These are phyloP conservation scores for Plumapathes pennacea DNA, from an alignment of 92 coral and sea anemone genomes.

Conservation along the genomic window DNA sequence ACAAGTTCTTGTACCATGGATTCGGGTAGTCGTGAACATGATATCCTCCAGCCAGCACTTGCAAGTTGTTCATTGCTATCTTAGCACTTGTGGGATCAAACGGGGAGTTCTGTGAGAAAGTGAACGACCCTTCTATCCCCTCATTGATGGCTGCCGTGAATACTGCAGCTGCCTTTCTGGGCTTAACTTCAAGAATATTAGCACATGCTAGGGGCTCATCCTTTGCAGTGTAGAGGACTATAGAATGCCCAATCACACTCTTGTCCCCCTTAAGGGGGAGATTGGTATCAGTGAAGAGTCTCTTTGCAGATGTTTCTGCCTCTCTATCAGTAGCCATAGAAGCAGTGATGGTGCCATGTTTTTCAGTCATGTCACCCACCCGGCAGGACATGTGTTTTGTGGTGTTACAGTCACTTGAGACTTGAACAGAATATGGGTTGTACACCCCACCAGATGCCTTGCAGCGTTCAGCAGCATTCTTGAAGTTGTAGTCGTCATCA, in stretches of 20 bases:
- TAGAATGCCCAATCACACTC: conserved; percentile 64
- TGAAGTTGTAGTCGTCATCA: conserved; percentile 10
- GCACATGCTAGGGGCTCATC: conserved; percentile 72
- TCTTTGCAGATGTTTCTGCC: conserved; percentile 48
- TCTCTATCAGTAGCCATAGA: conserved; percentile 60
- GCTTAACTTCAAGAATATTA: conserved; percentile 47
- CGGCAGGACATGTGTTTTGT: conserved; percentile 44
- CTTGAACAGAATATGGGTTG: conserved; percentile 36
- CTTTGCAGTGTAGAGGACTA: conserved; percentile 41
- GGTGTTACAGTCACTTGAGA: conserved; percentile 17
- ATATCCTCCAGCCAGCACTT: conserved; percentile 59
- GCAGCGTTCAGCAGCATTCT: conserved; percentile 29
- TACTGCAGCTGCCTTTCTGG: conserved; percentile 57
- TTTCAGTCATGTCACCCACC: conserved; percentile 55
- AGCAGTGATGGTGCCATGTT: conserved; percentile 49
- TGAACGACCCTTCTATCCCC: conserved; percentile 70
- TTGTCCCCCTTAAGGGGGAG: conserved; percentile 62
- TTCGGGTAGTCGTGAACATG: conserved; percentile 90
- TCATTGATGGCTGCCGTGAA: conserved; percentile 60
- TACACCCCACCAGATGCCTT: conserved; percentile 15
- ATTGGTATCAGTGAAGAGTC: conserved; percentile 55
- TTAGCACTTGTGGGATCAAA: conserved; percentile 77
- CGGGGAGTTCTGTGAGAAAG: conserved; percentile 72
- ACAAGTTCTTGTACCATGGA: conserved; percentile 52
- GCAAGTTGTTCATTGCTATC: conserved; percentile 52